A percentile compares a stretch with the other conserved stretches of the same genome.
Evolutionary conservation across 1,140 invertebrate species (phyloP).

Genomic region (Brachionus rotundiformis): DNA sequence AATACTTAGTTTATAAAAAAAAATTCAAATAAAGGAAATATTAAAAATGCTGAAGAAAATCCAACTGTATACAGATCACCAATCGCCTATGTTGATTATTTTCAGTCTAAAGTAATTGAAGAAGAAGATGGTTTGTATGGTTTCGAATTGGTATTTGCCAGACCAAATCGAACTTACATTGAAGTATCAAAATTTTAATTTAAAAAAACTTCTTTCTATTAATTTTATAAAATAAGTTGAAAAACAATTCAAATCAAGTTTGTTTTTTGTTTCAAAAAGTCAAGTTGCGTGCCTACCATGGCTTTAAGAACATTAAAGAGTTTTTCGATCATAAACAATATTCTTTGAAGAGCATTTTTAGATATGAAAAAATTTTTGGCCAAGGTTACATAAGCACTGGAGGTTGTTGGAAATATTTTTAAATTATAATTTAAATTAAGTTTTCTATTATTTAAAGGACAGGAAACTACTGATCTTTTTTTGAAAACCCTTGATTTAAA

Average conservation of each 20-base stretch:
- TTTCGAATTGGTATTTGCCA: conserved; percentile 48
- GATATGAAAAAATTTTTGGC: conserved; percentile 71
- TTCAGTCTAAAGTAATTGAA: conserved; percentile 44
- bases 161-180: conserved; percentile 36
- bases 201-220: background rate
- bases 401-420: conserved; percentile 57
- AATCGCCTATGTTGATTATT: conserved; percentile 35
- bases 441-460: conserved; percentile 60
- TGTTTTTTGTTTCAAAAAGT: conserved; percentile 51
- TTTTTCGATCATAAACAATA: conserved; percentile 71
- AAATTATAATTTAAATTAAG: conserved; percentile 64
- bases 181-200: conserved; percentile 7
- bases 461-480: conserved; percentile 42
- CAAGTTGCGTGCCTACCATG: conserved; percentile 31
- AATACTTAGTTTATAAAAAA: background rate
- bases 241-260: conserved; percentile 50
- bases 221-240: conserved; percentile 13
- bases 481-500: conserved; percentile 18
- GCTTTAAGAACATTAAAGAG: conserved; percentile 62
- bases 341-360: conserved; percentile 66
- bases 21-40: conserved; percentile 25
- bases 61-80: conserved; percentile 50
- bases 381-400: conserved; percentile 69
- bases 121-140: conserved; percentile 7
- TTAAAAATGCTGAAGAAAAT: conserved; percentile 49